phyloP scores from a whole-genome alignment of 2,888 invertebrate species.

The Morpho helenor region DNA sequence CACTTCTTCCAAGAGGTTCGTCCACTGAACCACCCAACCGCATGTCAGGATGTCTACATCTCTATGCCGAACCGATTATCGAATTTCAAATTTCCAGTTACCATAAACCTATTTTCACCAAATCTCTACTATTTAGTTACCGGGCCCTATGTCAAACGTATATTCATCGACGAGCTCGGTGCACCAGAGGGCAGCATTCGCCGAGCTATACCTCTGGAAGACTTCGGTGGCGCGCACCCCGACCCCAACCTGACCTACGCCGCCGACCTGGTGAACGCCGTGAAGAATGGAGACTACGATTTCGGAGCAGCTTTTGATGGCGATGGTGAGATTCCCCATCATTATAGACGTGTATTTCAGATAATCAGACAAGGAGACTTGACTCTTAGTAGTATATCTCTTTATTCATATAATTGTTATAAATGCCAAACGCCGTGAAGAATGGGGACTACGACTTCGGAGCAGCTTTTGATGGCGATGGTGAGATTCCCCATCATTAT shows the following conservation, averaged over 20 bases:
- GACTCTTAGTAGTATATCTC: too few relatives aligned
- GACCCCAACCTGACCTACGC: constrained; percentile 98
- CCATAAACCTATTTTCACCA: too few relatives aligned
- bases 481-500: constrained; percentile 52
- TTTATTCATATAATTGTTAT: too few relatives aligned
- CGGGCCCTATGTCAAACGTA: constrained; percentile 94
- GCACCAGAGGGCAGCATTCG: constrained; percentile 85
- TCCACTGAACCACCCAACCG: too few relatives aligned
- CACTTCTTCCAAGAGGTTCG: too few relatives aligned
- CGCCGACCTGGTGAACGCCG: constrained; percentile 85
- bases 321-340: constrained; percentile 82
- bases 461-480: constrained; percentile 99
- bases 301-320: constrained; percentile 99
- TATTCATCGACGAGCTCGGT: constrained; percentile 92
- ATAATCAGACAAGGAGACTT: too few relatives aligned
- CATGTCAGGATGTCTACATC: too few relatives aligned
- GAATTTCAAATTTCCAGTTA: too few relatives aligned
- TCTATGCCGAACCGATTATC: too few relatives aligned
- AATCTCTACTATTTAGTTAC: constrained; percentile 83
- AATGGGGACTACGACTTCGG: constrained; percentile 84
- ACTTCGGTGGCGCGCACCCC: constrained; percentile 97
- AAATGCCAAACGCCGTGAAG: constrained; percentile 81
- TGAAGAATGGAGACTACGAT: constrained; percentile 80
- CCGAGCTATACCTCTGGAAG: constrained; percentile 89
- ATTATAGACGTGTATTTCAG: too few relatives aligned